Percentiles rank a stretch among this genome's conserved stretches.
Conservation (phyloP, 2,888 invertebrate species). For the Apodemia hepburni region DNA sequence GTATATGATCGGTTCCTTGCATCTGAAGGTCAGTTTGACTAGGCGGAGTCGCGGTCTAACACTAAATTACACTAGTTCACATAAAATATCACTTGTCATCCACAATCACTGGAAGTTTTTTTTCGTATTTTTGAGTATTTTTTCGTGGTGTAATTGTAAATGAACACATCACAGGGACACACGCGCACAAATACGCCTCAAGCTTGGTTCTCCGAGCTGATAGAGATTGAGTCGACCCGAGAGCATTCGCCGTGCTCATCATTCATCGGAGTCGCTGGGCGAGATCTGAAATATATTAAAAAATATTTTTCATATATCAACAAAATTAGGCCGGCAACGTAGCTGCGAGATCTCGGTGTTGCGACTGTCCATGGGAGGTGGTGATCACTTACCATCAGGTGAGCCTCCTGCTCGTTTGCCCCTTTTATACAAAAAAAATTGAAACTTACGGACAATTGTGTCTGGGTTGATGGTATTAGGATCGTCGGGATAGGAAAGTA, state of each 20-base stretch:
- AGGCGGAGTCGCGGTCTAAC: constrained; percentile 64
- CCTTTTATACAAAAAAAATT: no score
- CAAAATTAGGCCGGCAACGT: no score
- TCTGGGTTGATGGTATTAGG: no score
- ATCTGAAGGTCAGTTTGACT: constrained; percentile 47
- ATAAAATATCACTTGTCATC: constrained; percentile 70
- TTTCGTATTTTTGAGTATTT: constrained; percentile 60
- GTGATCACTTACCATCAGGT: no score
- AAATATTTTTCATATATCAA: no score
- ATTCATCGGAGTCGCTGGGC: constrained; percentile 44
- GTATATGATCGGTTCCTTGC: constrained; percentile 9
- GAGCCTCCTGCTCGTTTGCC: no score
- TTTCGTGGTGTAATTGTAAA: constrained; percentile 39
- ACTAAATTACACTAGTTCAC: constrained; percentile 39
- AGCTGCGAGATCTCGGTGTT: no score
- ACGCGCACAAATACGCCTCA: constrained; percentile 23
- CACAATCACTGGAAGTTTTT: constrained; percentile 66
- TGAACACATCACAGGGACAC: constrained; percentile 54
- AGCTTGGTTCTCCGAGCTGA: constrained; percentile 37
- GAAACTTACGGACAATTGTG: no score
- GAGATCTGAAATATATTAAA: constrained; percentile 39
- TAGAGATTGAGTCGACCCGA: constrained; percentile 40
- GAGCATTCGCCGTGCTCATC: constrained; percentile 39
- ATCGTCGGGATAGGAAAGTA: no score
- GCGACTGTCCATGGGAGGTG: no score